Percentiles rank a stretch among this genome's conserved stretches.
These are phyloP conservation scores for Labia minor DNA, from an alignment of 2,888 invertebrate species.

Conservation along the genomic window DNA sequence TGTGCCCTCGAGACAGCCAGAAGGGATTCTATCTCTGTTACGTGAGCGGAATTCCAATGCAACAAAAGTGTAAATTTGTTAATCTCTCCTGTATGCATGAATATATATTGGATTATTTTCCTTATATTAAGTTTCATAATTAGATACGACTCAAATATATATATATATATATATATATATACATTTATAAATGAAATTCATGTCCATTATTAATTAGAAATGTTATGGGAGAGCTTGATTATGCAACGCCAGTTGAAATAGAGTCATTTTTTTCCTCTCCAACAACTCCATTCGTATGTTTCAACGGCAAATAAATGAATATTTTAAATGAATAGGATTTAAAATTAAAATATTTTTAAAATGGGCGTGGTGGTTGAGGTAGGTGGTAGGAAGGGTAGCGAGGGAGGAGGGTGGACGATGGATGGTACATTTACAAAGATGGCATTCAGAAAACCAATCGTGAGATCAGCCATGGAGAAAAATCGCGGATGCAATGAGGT, in stretches of 20 bases:
- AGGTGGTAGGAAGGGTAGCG: no score
- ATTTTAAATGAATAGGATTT: no score
- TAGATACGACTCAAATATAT: not conserved
- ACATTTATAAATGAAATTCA: not conserved
- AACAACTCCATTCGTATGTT: no score
- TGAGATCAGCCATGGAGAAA: not conserved
- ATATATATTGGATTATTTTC: slow-evolving; percentile 13
- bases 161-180: not conserved
- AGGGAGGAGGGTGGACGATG: no score
- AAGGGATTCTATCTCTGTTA: not conserved
- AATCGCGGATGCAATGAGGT: not conserved
- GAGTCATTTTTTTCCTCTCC: no score
- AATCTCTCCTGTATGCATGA: slow-evolving; percentile 4
- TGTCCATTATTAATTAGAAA: not conserved
- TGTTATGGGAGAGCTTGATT: not conserved
- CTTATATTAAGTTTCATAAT: slow-evolving; percentile 4
- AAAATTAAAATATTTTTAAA: no score
- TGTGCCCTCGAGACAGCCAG: not conserved
- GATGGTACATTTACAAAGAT: no score
- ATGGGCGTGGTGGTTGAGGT: no score
- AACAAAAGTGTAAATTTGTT: slow-evolving; percentile 13
- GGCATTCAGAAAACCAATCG: no score
- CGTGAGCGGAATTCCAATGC: not conserved
- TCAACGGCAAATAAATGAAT: no score
- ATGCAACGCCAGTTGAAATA: no score